Evolutionary conservation across 2,888 invertebrate species (phyloP).

Genomic region (Drosophila helvetica): DNA sequence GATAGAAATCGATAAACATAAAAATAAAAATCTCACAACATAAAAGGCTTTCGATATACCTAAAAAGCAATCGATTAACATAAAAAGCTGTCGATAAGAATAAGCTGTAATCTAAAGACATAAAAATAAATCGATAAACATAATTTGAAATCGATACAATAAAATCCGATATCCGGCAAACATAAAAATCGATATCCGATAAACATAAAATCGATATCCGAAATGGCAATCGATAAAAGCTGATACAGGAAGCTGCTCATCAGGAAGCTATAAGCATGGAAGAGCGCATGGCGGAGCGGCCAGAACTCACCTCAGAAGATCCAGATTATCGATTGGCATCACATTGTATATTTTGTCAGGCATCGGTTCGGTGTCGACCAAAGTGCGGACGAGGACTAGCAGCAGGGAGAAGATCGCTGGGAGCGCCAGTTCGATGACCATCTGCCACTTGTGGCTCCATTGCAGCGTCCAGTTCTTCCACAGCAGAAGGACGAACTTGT

Average conservation of each 20-base stretch:
- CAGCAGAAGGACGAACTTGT: conserved; percentile 88
- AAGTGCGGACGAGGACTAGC: conserved; percentile 88
- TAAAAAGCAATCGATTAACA: background rate
- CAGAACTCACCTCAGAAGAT: conserved; percentile 73
- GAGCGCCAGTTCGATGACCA: conserved; percentile 87
- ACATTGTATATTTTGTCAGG: conserved; percentile 73
- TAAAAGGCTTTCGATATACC: no score
- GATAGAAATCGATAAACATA: no score
- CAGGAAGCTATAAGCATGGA: background rate
- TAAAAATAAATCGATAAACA: no score
- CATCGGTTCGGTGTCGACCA: conserved; percentile 86
- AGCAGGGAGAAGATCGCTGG: conserved; percentile 88
- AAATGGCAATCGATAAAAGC: background rate
- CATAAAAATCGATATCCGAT: background rate
- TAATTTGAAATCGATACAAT: conserved; percentile 4
- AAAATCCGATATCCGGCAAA: background rate
- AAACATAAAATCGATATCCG: background rate
- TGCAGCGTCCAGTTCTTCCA: conserved; percentile 94
- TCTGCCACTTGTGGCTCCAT: conserved; percentile 88
- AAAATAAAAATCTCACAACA: no score
- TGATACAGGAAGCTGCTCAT: background rate
- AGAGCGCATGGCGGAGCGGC: background rate
- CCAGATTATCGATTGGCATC: conserved; percentile 81
- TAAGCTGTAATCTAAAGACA: no score
- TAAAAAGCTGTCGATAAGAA: background rate